Percentiles rank a stretch among this genome's conserved stretches.
Conservation (phyloP, 2,797 vertebrate species). For the Sebastes trivittatus region DNA sequence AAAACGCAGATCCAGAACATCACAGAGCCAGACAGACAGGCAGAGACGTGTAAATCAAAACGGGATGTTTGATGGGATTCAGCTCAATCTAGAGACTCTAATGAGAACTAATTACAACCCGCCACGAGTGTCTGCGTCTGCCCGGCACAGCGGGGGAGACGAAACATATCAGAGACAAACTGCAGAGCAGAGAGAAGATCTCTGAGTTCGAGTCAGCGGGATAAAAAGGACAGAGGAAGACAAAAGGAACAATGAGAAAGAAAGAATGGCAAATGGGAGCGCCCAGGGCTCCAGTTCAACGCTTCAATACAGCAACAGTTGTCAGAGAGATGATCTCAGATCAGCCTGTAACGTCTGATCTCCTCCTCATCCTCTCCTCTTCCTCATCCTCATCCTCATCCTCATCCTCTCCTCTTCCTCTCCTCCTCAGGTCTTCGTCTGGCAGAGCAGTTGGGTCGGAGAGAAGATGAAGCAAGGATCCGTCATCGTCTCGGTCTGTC, state of each 20-base stretch:
- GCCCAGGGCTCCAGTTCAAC: conserved; percentile 2
- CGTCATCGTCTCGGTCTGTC: conserved; percentile 94
- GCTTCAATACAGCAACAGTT: conserved; percentile 26
- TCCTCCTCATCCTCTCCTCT: background rate
- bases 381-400: background rate
- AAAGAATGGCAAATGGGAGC: conserved; percentile 7
- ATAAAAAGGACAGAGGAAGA: conserved; percentile 16
- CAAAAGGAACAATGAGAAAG: conserved; percentile 7
- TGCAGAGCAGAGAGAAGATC: conserved; percentile 9
- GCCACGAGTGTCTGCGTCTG: conserved; percentile 15
- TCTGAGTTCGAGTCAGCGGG: conserved; percentile 19
- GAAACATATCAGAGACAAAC: conserved; percentile 32
- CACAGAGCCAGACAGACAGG: conserved; percentile 11
- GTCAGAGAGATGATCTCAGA: conserved; percentile 28
- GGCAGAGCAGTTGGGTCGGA: conserved; percentile 92
- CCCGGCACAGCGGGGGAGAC: conserved; percentile 16
- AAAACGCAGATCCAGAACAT: conserved; percentile 24
- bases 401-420: background rate
- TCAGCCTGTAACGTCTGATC: conserved; percentile 14
- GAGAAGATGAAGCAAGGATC: conserved; percentile 96
- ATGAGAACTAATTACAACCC: conserved; percentile 62
- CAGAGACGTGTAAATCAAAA: conserved; percentile 22
- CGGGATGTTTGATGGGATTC: conserved; percentile 46
- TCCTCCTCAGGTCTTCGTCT: conserved; percentile 88
- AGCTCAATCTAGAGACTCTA: conserved; percentile 37